Evolutionary conservation across 2,888 invertebrate genomes (phyloP), one percentile per base, ranked within the genome.

Genomic region (Arenicola marina): DNA sequence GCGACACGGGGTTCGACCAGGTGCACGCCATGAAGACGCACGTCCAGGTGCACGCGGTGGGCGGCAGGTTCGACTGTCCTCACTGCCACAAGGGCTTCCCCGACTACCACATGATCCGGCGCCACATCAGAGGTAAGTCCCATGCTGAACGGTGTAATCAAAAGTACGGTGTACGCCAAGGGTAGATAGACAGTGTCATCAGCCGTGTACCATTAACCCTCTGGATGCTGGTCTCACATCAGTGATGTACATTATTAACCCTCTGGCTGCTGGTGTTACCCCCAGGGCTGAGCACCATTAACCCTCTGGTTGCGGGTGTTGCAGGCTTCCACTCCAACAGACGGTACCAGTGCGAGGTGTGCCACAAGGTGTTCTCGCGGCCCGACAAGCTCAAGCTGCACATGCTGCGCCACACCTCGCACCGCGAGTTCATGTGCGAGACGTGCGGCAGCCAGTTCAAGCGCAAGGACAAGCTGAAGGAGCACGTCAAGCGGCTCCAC

Each of bases 381-480:
- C 83, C 87, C 32, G 90, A 90, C 79, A 91, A 90, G 61, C 83
- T 92, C 54, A 87, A 89, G 65, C 87, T 90, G 81, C 91, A 92
- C 81, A 86, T 89, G 83, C 81, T 91, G 58, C 86, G 87, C 80
- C 89, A 89, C 79, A 88, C 88, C 0, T 87, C 88, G 72, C 87
- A 86, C 72, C 85, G 88, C 55, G 89, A 90, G 76, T 91, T 91
- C 83, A 85, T 90, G 67, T 92, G 92, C 76, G 88, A 89, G 2
- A 87, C 88, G 75, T 92, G 92, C 80, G 90, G 90, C 0, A 89
- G 89, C 71, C 89, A 89, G 78, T 92, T 91, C 78, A 91, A 91
- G 76, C 86, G 91, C 29, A 91, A 90, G 61, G 82, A 82, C 68
- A 82, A 82, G 53, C 81, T 91, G 55, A 88, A 88, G 70, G 90